Conservation (phyloP, 2,797 vertebrate genomes). For the Alectoris magna region DNA sequence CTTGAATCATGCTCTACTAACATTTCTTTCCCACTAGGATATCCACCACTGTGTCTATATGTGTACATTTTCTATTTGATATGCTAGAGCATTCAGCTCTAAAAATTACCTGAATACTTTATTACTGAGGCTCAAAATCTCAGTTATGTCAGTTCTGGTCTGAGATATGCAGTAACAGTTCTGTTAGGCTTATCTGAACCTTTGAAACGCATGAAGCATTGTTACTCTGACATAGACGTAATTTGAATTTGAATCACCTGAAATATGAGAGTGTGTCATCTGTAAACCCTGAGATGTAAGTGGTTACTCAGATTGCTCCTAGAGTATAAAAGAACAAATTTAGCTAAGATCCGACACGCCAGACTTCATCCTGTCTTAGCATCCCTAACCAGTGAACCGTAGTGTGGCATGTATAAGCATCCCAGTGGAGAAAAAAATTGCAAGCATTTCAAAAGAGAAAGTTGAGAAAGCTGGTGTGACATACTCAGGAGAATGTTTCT, state of each 20-base stretch:
- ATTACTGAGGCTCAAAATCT: background rate
- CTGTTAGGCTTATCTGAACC: background rate
- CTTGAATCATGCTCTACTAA: background rate
- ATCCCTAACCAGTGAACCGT: background rate
- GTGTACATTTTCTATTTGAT: background rate
- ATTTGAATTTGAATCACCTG: background rate
- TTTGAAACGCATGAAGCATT: background rate
- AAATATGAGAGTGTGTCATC: background rate
- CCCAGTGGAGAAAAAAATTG: background rate
- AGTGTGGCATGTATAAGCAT: background rate
- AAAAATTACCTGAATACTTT: background rate
- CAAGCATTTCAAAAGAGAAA: background rate
- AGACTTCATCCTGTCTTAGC: background rate
- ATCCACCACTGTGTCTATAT: background rate
- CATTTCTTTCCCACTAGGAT: background rate
- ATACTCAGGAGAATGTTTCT: background rate
- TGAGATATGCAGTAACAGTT: background rate
- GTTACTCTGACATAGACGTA: background rate
- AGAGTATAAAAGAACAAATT: background rate
- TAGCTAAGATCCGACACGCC: background rate
- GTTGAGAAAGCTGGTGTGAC: background rate
- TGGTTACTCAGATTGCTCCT: background rate
- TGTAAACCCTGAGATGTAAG: background rate
- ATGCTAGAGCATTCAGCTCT: background rate
- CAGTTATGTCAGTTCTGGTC: background rate